Evolutionary conservation across 2,797 vertebrate genomes (phyloP), one percentile per base, ranked within the genome.

Genomic region (Propithecus deckenii): DNA sequence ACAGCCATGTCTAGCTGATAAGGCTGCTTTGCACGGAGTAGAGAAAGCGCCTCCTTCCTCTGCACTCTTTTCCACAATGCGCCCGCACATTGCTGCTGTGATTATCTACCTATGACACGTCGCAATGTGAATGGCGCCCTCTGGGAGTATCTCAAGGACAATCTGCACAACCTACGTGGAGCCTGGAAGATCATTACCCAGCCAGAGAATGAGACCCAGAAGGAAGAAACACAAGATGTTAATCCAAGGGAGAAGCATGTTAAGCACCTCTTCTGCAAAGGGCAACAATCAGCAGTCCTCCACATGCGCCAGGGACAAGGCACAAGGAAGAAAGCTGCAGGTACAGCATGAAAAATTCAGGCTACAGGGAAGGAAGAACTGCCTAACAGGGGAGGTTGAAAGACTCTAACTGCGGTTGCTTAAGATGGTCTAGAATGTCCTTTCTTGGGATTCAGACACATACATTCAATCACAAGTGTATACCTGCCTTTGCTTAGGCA

Each of bases 131-230:
- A 75, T 35, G 38, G 25, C 2, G 1, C 52, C 52, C 46, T 94
- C 35, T 61, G 72, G 10, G 35, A 9, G 46, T 92, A 50, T 94
- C 71, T 86, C 75, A 89, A 83, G n/a, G 80, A 90, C 25, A 79
- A 74, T 67, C 25, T 35, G 41, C 32, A 83, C 57, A 81, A 57
- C 20, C 15, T 69, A 2, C 23, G n/a, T 72, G 55, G 55, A 75
- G 20, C 80, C 65, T 75, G 17, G 15, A 69, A 94, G 15, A 57
- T 28, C 63, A 43, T 75, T 25, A 89, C 76, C 81, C 9, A 74
- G 23, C 23, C 57, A 38, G 74, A 91, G 86, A 86, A 95, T 75
- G 91, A 93, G 79, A 89, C 32, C 35, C 52, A 52, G 52, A 94
- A 32, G 79, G 89, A 91, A 85, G 38, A 88, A 71, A 85, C 13